Percentiles rank a stretch among this genome's conserved stretches.
These are phyloP conservation scores for Egretta garzetta DNA, from an alignment of 2,113 vertebrate genomes.

Conservation along the genomic window DNA sequence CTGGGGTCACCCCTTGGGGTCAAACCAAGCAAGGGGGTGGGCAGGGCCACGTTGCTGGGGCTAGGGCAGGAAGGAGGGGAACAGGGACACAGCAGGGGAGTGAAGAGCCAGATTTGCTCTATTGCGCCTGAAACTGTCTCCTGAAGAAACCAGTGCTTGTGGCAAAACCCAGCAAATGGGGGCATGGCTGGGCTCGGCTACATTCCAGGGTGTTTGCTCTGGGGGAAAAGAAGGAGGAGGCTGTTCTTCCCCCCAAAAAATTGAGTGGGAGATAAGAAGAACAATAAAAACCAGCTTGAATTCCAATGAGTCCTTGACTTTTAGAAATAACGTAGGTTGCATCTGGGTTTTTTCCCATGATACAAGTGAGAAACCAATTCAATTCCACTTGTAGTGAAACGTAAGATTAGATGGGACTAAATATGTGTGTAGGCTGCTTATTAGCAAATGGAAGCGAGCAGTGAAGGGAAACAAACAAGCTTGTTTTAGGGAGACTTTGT, in stretches of 20 bases:
- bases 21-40: neutral
- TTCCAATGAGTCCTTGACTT: neutral
- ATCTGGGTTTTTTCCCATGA: neutral
- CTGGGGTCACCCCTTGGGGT: neutral
- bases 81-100: neutral
- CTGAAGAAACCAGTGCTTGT: neutral
- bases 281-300: neutral
- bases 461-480: constrained; percentile 56
- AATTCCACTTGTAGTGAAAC: neutral
- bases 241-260: neutral
- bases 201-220: neutral
- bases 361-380: neutral
- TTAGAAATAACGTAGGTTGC: neutral
- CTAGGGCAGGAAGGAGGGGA: neutral
- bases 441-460: constrained; percentile 43
- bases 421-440: constrained; percentile 47
- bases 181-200: neutral
- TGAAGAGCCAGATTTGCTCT: neutral
- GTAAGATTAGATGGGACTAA: constrained; percentile 31
- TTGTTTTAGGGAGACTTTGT: constrained; percentile 21
- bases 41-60: neutral
- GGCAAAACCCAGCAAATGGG: neutral
- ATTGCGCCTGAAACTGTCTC: neutral
- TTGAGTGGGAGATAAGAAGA: neutral
- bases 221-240: neutral